A percentile compares a stretch with the other conserved stretches of the same genome.
Conservation (phyloP, 53 echinoderm and acorn worm species). For the Astropecten irregularis region DNA sequence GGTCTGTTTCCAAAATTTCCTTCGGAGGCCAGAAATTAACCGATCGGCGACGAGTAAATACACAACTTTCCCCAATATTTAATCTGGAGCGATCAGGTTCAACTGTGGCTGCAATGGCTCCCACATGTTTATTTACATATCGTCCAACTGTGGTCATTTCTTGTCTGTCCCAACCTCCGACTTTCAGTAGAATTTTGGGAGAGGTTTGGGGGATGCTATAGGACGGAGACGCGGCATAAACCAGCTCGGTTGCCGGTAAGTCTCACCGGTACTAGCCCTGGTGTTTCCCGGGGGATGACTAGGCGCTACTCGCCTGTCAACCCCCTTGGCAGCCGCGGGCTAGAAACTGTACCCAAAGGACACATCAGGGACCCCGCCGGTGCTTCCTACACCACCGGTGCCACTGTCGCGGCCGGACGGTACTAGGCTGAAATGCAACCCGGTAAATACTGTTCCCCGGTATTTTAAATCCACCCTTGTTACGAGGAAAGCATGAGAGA, state of each 20-base stretch:
- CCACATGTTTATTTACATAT: slow-evolving; percentile 27
- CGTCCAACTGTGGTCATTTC: slow-evolving; percentile 10
- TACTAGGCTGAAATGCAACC: slow-evolving; percentile 39
- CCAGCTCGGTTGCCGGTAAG: background rate
- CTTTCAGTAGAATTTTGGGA: too few relatives aligned
- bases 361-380: slow-evolving; percentile 1
- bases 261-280: slow-evolving; percentile 9
- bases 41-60: slow-evolving; percentile 17
- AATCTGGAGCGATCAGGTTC: slow-evolving; percentile 42
- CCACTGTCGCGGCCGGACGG: too few relatives aligned
- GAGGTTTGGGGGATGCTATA: too few relatives aligned
- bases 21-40: slow-evolving; percentile 17
- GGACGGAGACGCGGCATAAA: too few relatives aligned
- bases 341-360: slow-evolving; percentile 20
- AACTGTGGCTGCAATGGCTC: background rate
- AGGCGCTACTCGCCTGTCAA: slow-evolving; percentile 36
- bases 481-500: slow-evolving; percentile 8
- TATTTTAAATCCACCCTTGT: background rate
- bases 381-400: too few relatives aligned
- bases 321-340: slow-evolving; percentile 27
- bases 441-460: slow-evolving; percentile 1
- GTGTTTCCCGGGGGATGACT: slow-evolving; percentile 20
- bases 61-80: slow-evolving; percentile 28
- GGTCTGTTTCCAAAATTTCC: background rate
- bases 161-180: too few relatives aligned